Conservation (phyloP, 2,113 vertebrate species). For the Corythornis cristatus region DNA sequence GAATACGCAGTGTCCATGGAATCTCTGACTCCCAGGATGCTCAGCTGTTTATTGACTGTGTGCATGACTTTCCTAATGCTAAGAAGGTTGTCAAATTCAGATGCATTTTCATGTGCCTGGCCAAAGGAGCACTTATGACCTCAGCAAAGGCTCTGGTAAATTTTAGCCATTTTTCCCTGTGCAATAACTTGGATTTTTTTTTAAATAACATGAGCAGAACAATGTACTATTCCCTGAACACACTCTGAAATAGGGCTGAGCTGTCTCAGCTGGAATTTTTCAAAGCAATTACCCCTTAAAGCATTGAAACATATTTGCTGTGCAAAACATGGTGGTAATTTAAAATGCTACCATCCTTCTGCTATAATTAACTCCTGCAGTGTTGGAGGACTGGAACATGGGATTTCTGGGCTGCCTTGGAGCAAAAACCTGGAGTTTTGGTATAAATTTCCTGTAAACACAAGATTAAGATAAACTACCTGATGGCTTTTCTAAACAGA, state of each 20-base stretch:
- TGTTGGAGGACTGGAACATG: fast-evolving
- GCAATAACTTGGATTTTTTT: neutral
- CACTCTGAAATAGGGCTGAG: neutral
- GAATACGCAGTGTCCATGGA: neutral
- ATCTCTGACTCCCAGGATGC: neutral
- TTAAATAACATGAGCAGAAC: neutral
- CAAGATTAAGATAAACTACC: neutral
- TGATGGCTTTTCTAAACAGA: neutral
- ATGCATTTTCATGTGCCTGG: neutral
- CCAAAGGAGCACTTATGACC: neutral
- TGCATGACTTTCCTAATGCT: neutral
- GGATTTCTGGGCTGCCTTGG: neutral
- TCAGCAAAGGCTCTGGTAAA: neutral
- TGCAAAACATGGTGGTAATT: neutral
- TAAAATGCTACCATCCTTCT: constrained; percentile 1
- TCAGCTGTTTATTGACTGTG: neutral
- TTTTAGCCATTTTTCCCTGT: neutral
- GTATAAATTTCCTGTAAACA: neutral
- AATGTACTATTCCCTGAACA: neutral
- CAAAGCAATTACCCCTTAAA: constrained; percentile 20
- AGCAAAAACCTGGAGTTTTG: neutral
- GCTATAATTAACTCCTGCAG: neutral
- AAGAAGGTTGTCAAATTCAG: neutral
- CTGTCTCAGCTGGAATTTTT: constrained; percentile 22
- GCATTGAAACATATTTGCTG: neutral